These are phyloP conservation scores for Bos taurus DNA, from an alignment of 2,113 vertebrate species.

Conservation along the genomic window ARS-UCD2.0 NC_037329.1:127968501-127969000, in stretches of 20 bases:
- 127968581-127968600: not conserved
- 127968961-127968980: not conserved
- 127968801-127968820: not conserved
- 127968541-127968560: fast-evolving
- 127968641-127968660: fast-evolving
- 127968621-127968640: not conserved
- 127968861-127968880: not conserved
- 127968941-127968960: not conserved
- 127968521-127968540: fast-evolving
- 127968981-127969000: fast-evolving
- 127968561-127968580: not conserved
- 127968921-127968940: not conserved
- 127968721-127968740: not conserved
- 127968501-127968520: not conserved
- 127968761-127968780: not conserved
- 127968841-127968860: not conserved
- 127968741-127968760: not conserved
- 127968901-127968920: not conserved
- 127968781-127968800: not conserved
- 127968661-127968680: not conserved
- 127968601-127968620: not conserved
- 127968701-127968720: not conserved
- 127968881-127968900: not conserved
- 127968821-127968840: not conserved
- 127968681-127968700: not conserved